Percentiles rank a stretch among this genome's conserved stretches.
These are phyloP conservation scores for Drosophila nigromelanica DNA, from an alignment of 1,140 invertebrate genomes.

Conservation along the genomic window DNA sequence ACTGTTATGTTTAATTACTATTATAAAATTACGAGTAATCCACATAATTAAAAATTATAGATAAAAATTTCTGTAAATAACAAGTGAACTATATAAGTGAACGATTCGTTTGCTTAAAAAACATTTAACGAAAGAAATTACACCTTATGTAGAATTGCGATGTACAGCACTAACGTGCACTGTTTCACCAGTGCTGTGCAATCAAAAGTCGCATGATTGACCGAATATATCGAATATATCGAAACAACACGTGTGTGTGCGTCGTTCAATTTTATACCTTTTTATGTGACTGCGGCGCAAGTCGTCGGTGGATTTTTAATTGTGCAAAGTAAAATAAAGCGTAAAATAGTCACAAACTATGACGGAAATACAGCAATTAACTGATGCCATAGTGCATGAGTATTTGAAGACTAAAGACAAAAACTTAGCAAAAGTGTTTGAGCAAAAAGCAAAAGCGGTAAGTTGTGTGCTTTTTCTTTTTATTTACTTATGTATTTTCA, in stretches of 20 bases:
- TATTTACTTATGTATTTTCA: constrained; percentile 3
- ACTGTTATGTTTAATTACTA: too few relatives aligned
- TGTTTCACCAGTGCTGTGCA: constrained; percentile 3
- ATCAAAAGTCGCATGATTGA: constrained; percentile 10
- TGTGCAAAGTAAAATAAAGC: constrained; percentile 20
- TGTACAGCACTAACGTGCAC: constrained; percentile 1
- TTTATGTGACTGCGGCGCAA: constrained; percentile 39
- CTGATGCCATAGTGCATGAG: constrained; percentile 85
- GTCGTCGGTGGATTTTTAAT: constrained; percentile 39
- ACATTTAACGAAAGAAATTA: too few relatives aligned
- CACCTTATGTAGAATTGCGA: not conserved
- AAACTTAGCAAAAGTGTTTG: constrained; percentile 85
- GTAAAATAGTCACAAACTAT: constrained; percentile 37
- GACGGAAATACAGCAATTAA: constrained; percentile 50
- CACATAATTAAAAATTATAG: too few relatives aligned
- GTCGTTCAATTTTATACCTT: constrained; percentile 32
- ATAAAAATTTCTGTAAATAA: too few relatives aligned
- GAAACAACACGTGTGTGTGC: constrained; percentile 61
- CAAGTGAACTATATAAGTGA: too few relatives aligned
- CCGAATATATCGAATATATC: constrained; percentile 29
- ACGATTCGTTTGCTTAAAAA: too few relatives aligned
- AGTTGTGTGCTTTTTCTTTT: constrained; percentile 64
- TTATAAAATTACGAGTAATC: too few relatives aligned
- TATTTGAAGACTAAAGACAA: constrained; percentile 86
- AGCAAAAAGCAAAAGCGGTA: constrained; percentile 87